Evolutionary conservation across 2,113 vertebrate genomes (phyloP).

Genomic region (Oncorhynchus keta): DNA sequence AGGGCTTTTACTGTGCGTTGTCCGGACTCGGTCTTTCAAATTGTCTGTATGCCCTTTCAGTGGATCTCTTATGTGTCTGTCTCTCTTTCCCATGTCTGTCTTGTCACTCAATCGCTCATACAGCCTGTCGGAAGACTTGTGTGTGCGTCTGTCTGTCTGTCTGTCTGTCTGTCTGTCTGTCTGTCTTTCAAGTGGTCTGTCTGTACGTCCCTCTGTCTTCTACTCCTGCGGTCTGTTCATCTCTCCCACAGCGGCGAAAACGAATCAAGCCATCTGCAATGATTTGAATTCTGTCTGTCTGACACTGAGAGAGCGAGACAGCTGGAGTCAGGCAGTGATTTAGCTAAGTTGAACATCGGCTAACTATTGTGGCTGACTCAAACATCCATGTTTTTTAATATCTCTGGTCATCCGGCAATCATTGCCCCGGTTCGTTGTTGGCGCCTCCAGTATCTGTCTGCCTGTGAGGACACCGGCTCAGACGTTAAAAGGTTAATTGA

Average conservation of each 20-base stretch:
- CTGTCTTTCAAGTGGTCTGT: too few species aligned
- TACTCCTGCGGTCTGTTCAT: slow-evolving; percentile 7
- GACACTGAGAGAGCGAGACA: too few species aligned
- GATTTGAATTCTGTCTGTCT: too few species aligned
- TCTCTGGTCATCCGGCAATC: not conserved
- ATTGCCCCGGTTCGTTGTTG: not conserved
- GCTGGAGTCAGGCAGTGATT: too few species aligned
- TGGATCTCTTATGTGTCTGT: slow-evolving; percentile 14
- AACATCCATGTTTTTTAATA: not conserved
- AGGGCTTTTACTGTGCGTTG: not conserved
- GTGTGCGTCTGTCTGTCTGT: too few species aligned
- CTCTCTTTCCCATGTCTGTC: slow-evolving; percentile 22
- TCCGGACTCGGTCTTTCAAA: not conserved
- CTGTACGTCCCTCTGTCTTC: not conserved
- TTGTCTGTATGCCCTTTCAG: slow-evolving; percentile 20
- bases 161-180: too few species aligned
- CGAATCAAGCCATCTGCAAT: too few species aligned
- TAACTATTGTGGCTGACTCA: not conserved
- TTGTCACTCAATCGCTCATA: not conserved
- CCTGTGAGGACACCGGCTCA: not conserved
- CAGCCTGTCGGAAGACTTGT: too few species aligned
- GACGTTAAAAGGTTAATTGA: not conserved
- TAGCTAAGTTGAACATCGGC: not conserved
- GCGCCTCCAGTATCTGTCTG: not conserved
- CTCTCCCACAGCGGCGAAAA: not conserved